Base-by-base conservation (phyloP, 1,140 invertebrate species). In the Galendromus occidentalis region DNA sequence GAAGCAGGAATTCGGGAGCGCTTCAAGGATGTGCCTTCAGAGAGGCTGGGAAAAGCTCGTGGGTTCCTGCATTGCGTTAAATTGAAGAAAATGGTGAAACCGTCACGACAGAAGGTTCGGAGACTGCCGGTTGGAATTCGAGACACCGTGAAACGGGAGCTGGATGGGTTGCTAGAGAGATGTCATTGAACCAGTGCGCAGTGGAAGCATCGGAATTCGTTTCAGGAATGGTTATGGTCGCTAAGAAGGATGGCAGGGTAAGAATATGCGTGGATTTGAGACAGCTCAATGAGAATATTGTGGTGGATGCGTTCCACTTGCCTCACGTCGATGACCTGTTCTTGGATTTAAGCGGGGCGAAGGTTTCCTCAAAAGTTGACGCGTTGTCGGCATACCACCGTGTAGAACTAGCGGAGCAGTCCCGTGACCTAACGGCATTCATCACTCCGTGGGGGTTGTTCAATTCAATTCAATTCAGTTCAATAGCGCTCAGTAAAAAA, bases 371-470 rank as follows among this genome's bases (percentile, higher is more conserved):
- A 12, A 67, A 47, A 2, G n/a, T 25, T 12, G 66, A 67, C 30
- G 12, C 65, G 2, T n/a, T n/a, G 42, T 66, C 64, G 20, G 66
- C 45, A 5, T 67, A 67, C 17, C 65, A 66, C 6, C 66, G 66
- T 6, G 66, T 67, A 4, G 30, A 17, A 2, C 33, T 67, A 9
- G 65, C 64, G 1, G 64, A 65, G 17, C 65, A 67, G 25, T 47
- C 45, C 4, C 4, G 45, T 5, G 14, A 47, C 7, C 45, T 47
- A 7, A 47, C 45, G 14, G 14, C 45, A 6, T 47, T 47, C 28
- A 68, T 70, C 33, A 39, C 4, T 9, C 45, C 45, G 4, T 47
- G 45, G 45, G 70, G 69, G 14, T 47, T 69, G 0, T 71, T n/a
- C n/a, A n/a, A n/a, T n/a, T n/a, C n/a, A n/a, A n/a, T n/a, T n/a